phyloP scores from a whole-genome alignment of 1,140 invertebrate species.

The Ceratitis capitata region DNA sequence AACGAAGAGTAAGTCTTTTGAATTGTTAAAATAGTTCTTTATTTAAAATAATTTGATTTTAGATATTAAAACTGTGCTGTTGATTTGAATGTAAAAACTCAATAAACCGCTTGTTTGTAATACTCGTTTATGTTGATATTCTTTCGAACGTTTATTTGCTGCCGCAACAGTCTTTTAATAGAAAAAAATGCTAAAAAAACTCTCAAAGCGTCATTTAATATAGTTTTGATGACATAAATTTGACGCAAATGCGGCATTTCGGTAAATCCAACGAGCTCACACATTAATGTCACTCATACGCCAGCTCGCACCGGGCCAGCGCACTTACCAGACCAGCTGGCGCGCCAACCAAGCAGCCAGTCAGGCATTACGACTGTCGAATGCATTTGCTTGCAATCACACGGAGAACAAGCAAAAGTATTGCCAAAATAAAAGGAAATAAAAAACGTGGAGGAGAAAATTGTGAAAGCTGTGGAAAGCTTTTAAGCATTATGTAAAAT shows the following conservation, averaged over 20 bases:
- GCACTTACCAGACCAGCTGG: neutral
- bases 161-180: too few relatives aligned
- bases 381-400: neutral
- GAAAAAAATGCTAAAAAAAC: neutral
- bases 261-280: neutral
- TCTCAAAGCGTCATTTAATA: neutral
- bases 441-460: neutral
- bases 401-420: too few relatives aligned
- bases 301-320: neutral
- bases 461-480: conserved; percentile 7
- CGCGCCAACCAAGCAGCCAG: neutral
- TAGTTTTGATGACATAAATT: conserved; percentile 24
- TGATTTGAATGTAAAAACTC: too few relatives aligned
- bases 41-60: too few relatives aligned
- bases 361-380: neutral
- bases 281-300: conserved; percentile 25
- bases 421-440: neutral
- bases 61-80: too few relatives aligned
- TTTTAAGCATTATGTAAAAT: conserved; percentile 37
- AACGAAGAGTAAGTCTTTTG: too few relatives aligned
- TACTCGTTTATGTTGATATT: too few relatives aligned
- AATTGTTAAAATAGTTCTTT: too few relatives aligned
- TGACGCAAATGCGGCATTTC: neutral
- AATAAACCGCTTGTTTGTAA: too few relatives aligned
- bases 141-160: too few relatives aligned